These are phyloP conservation scores for Agelastica alni DNA, from an alignment of 2,888 invertebrate species.

Conservation along the genomic window DNA sequence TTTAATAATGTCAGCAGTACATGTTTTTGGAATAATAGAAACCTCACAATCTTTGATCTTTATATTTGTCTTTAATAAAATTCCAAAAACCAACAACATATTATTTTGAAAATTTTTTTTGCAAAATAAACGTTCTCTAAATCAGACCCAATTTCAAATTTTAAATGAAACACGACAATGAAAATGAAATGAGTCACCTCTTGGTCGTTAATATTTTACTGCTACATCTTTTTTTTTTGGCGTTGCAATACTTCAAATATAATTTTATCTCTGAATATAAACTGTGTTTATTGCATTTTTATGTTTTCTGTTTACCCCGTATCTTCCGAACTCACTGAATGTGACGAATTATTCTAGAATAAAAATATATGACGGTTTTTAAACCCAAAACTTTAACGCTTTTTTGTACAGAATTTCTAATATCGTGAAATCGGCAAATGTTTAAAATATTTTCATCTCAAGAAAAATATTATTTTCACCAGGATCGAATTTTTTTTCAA, in stretches of 20 bases:
- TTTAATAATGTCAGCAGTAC: too few species aligned
- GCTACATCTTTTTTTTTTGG: not conserved
- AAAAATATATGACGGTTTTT: conserved; percentile 8
- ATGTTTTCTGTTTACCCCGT: conserved; percentile 9
- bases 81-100: too few species aligned
- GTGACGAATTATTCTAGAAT: conserved; percentile 14
- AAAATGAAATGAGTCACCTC: too few species aligned
- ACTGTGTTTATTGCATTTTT: conserved; percentile 13
- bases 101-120: too few species aligned
- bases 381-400: not conserved
- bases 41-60: too few species aligned
- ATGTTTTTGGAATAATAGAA: too few species aligned
- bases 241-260: conserved; percentile 1
- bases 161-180: too few species aligned
- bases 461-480: too few species aligned
- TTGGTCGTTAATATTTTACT: not conserved
- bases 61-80: too few species aligned
- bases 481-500: too few species aligned
- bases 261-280: conserved; percentile 9
- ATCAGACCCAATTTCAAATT: too few species aligned
- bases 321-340: conserved; percentile 6
- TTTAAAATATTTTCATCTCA: conserved; percentile 4
- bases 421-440: not conserved
- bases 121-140: too few species aligned
- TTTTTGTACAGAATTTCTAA: conserved; percentile 3